Base-by-base conservation (phyloP, 92 coral and sea anemone species). In the Isaurus tuberculatus region DNA sequence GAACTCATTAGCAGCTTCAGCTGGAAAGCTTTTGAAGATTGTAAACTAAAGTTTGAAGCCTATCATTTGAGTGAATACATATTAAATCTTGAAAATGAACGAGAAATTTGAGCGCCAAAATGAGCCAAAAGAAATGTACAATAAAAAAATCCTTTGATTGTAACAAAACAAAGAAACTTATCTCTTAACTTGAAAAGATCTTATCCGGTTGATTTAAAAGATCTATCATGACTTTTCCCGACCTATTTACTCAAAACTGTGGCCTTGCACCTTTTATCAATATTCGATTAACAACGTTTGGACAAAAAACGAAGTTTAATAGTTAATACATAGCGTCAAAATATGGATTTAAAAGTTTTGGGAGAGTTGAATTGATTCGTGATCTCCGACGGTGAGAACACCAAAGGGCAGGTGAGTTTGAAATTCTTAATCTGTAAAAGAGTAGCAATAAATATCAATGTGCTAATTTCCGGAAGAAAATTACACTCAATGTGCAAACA, bases 401-500 rank as follows among this genome's bases (percentile, higher is more conserved):
- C 84, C 46, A 13, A 2, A 7, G 7, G 91, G 75, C 98, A 93
- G 98, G 95, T 93, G 98, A 86, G 63, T 49, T n/a, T 72, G 33
- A 68, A 5, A 36, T 40, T 73, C 79, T 84, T 93, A 93, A 93
- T 93, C 85, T 86, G 91, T 83, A 86, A 87, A 84, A 91, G 93
- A 93, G 84, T 94, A 93, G 95, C 70, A 89, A 92, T 92, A 91
- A 91, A 92, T 90, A 81, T 84, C 85, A 43, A 68, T 32, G 57
- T 80, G 89, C 86, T 89, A 92, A 88, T 88, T 93, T 93, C 98
- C 98, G 98, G 98, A 86, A 29, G 88, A 77, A 89, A 65, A 85
- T 90, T 85, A 83, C 73, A 80, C 79, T 80, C 84, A 83, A 40
- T 83, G 71, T 80, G 89, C 91, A 89, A 92, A 85, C 83, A 86